Conservation (phyloP, 1,140 invertebrate species). For the Anastatus disparis region DNA sequence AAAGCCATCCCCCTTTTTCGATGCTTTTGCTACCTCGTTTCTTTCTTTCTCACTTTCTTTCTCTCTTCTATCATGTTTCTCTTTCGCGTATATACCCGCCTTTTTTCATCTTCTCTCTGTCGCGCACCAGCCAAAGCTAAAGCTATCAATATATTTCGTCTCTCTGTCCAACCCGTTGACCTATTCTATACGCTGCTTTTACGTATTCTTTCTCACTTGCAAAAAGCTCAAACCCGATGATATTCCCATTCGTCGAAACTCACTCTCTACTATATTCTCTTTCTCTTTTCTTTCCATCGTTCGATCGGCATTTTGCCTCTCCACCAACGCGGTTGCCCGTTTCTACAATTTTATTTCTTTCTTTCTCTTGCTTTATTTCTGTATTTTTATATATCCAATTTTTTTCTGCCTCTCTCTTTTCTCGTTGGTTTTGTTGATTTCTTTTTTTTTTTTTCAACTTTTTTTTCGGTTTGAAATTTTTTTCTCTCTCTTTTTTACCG, state of each 20-base stretch:
- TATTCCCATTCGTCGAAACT: slow-evolving; percentile 41
- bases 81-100: slow-evolving; percentile 37
- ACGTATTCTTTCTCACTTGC: too few relatives aligned
- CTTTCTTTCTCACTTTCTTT: slow-evolving; percentile 16
- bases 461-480: too few relatives aligned
- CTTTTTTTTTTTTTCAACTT: too few relatives aligned
- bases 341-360: background rate
- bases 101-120: slow-evolving; percentile 39
- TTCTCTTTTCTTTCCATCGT: background rate
- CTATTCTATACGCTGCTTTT: too few relatives aligned
- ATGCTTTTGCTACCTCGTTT: slow-evolving; percentile 9
- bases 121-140: slow-evolving; percentile 18
- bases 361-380: background rate
- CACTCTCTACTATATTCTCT: slow-evolving; percentile 16
- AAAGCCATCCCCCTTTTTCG: slow-evolving; percentile 45
- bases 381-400: slow-evolving; percentile 9
- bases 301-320: background rate
- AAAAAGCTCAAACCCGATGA: too few relatives aligned
- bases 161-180: too few relatives aligned
- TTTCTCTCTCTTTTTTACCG: too few relatives aligned
- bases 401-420: too few relatives aligned
- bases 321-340: background rate
- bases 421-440: too few relatives aligned
- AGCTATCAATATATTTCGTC: slow-evolving; percentile 28
- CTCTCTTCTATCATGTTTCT: too few relatives aligned